Evolutionary conservation across 2,113 vertebrate genomes (phyloP).

Genomic region (Calyptommatus sinebrachiatus): DNA sequence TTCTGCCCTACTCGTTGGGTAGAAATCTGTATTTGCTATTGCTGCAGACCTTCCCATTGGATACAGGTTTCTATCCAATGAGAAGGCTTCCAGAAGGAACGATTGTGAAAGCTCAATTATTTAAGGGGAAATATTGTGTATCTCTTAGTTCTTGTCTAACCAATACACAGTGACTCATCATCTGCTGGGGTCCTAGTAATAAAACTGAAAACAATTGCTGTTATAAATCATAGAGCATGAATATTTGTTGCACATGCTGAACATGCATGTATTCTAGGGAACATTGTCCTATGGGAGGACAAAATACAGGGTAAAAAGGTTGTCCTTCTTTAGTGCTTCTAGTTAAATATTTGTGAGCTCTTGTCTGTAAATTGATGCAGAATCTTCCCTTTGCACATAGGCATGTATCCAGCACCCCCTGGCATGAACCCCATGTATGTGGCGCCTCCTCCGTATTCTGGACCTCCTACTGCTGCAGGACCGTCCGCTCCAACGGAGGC

Average conservation of each 20-base stretch:
- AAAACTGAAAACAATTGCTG: background rate
- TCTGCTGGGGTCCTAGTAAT: background rate
- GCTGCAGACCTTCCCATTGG: too few species aligned
- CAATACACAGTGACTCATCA: background rate
- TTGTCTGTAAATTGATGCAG: background rate
- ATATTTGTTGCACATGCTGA: background rate
- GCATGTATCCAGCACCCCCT: conserved; percentile 75
- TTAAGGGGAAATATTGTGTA: background rate
- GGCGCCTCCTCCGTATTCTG: conserved; percentile 82
- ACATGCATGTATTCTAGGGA: background rate
- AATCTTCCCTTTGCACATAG: conserved; percentile 57
- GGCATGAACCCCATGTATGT: conserved; percentile 68
- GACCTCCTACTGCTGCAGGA: conserved; percentile 57
- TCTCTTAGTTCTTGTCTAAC: background rate
- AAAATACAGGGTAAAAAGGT: background rate
- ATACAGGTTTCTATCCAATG: too few species aligned
- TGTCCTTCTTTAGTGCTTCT: background rate
- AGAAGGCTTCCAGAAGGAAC: too few species aligned
- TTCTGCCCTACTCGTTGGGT: too few species aligned
- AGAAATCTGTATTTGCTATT: too few species aligned
- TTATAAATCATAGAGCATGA: background rate
- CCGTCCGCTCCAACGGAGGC: conserved; percentile 50
- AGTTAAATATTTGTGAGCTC: background rate
- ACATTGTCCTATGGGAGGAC: background rate
- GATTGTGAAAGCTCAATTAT: background rate